Evolutionary conservation across 2,113 vertebrate genomes (phyloP), one percentile per base, ranked within the genome.

Genomic region (Dicrurus megarhynchus): DNA sequence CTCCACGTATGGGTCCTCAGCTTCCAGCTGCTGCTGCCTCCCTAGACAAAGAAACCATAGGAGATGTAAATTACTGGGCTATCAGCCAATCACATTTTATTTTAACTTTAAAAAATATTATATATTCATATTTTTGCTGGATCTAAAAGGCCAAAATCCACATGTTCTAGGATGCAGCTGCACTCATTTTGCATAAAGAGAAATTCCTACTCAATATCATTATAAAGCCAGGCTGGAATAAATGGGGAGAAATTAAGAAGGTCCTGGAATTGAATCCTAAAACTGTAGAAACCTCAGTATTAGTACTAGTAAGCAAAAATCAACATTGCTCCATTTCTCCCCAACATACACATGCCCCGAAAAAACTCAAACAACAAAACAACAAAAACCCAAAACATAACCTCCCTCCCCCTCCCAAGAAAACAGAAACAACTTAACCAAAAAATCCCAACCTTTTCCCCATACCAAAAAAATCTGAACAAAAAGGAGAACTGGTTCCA

Each of bases 1-100:
- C 3, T 98, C 97, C 44, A 99, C 98, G 0, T 99, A 99, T 28
- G 99, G 98, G 30, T 98, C 94, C 91, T 98, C 97, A 0, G 95
- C 98, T 15, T 99, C 99, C 97, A 99, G 96, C 97, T 99, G 96
- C 97, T 99, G 99, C 97, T 99, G 99, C 93, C 96, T 98, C 94
- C 98, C 99, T 99, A 59, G 59, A 80, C 20, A 93, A 77, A 91
- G 12, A 56, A 95, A 95, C 16, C 60, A 76, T 13, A 81, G 44
- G 85, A 79, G 33, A 91, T 15, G 7, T 10, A 49, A 74, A 76
- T 79, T 55, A 75, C 23, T 61, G 18, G 50, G 20, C 13, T 42
- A 35, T 20, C 41, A 68, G 64, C 42, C 37, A 50, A 63, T 30
- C 32, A 9, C 6, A 10, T 42, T 65, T 46, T n/a, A 24, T 41